Conservation (phyloP, 2,797 vertebrate genomes). For the Arnoldichthys spilopterus region DNA sequence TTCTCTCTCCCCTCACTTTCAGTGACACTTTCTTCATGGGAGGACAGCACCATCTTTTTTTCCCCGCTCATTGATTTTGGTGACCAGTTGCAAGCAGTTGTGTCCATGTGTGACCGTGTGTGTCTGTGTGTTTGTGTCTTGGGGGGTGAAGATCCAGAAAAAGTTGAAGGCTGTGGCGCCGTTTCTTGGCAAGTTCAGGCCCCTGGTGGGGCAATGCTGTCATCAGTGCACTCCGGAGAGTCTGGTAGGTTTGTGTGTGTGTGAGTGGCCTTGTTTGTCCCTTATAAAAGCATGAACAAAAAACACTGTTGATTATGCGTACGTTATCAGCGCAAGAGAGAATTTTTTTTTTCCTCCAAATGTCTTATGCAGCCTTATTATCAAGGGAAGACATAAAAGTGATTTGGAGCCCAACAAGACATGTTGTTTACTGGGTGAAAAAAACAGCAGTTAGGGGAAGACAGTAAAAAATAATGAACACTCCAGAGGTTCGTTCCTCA, state of each 20-base stretch:
- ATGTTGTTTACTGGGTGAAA: slow-evolving; percentile 38
- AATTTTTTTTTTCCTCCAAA: too few relatives aligned
- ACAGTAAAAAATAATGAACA: slow-evolving; percentile 47
- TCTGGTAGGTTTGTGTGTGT: slow-evolving; percentile 79
- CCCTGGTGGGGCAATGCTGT: slow-evolving; percentile 83
- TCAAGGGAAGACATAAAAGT: slow-evolving; percentile 41
- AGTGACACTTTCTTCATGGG: not conserved
- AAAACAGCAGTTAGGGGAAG: slow-evolving; percentile 36
- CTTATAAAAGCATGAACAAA: slow-evolving; percentile 29
- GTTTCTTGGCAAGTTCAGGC: slow-evolving; percentile 81
- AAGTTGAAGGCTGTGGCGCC: slow-evolving; percentile 77
- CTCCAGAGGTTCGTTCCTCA: slow-evolving; percentile 32
- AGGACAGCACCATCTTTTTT: not conserved
- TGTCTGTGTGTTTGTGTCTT: slow-evolving; percentile 64
- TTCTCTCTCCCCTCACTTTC: not conserved
- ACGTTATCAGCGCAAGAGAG: too few relatives aligned
- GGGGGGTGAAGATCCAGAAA: slow-evolving; percentile 72
- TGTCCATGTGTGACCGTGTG: slow-evolving; percentile 43
- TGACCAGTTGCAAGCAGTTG: not conserved
- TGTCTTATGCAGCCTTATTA: slow-evolving; percentile 26
- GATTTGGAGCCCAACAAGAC: slow-evolving; percentile 25
- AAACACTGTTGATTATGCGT: slow-evolving; percentile 12
- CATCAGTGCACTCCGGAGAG: slow-evolving; percentile 89
- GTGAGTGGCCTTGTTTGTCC: not conserved
- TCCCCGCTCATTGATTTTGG: not conserved